A percentile compares a stretch with the other conserved stretches of the same genome.
phyloP scores from a whole-genome alignment of 2,888 invertebrate species.

The Belgica antarctica region DNA sequence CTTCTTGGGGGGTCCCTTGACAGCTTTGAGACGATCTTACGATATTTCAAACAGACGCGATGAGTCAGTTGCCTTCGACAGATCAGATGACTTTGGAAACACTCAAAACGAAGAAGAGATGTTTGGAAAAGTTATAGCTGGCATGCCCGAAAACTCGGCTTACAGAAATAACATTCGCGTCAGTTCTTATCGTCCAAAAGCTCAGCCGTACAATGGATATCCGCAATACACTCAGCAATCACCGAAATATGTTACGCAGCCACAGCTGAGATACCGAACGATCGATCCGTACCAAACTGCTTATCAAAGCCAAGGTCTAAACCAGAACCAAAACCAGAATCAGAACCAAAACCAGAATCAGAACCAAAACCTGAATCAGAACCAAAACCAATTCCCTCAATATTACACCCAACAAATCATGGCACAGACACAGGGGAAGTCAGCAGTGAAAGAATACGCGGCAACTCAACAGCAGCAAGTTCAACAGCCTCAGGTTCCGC shows the following conservation, averaged over 20 bases:
- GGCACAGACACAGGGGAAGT: neutral
- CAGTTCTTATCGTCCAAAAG: constrained; percentile 46
- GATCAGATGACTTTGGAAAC: constrained; percentile 63
- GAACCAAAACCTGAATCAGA: neutral
- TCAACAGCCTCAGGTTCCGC: neutral
- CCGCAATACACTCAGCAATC: neutral
- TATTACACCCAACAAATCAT: neutral
- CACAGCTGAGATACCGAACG: constrained; percentile 34
- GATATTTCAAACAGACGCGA: constrained; percentile 63
- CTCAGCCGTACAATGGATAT: neutral
- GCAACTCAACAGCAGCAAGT: neutral
- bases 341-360: constrained; percentile 27
- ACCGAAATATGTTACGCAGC: constrained; percentile 17
- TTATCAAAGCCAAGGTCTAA: constrained; percentile 33
- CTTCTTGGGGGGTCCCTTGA: constrained; percentile 69
- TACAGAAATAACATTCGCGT: constrained; percentile 51
- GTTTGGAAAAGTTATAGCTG: constrained; percentile 70
- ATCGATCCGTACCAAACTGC: constrained; percentile 28
- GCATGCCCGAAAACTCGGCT: constrained; percentile 61
- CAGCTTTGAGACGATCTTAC: constrained; percentile 65
- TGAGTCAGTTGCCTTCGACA: constrained; percentile 61
- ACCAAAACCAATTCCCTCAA: too few relatives aligned
- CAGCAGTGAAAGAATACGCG: neutral
- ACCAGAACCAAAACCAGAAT: constrained; percentile 37
- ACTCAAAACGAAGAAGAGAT: constrained; percentile 74